phyloP scores from a whole-genome alignment of 2,888 invertebrate species.

The Coenonympha arcania region DNA sequence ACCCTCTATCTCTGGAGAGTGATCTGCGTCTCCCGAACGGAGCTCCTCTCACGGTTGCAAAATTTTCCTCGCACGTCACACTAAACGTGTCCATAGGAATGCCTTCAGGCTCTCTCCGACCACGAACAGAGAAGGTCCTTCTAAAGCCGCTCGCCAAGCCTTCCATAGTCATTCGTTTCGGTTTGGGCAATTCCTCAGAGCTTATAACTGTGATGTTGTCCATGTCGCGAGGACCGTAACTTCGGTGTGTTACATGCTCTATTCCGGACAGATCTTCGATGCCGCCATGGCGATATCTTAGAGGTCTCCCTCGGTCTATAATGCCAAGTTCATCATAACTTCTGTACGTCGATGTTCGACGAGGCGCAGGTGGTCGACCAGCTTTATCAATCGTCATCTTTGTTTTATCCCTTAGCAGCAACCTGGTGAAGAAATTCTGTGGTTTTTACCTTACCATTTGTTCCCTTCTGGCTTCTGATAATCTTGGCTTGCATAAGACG shows the following conservation, averaged over 20 bases:
- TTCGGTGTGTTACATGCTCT: slow-evolving; percentile 41
- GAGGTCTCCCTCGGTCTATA: slow-evolving; percentile 54
- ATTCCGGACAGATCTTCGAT: slow-evolving; percentile 61
- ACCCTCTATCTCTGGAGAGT: slow-evolving; percentile 67
- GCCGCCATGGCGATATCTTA: slow-evolving; percentile 60
- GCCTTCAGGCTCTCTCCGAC: slow-evolving; percentile 54
- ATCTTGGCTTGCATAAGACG: slow-evolving; percentile 28
- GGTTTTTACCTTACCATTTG: slow-evolving; percentile 41
- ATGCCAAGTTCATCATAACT: slow-evolving; percentile 67
- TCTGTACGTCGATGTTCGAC: slow-evolving; percentile 63
- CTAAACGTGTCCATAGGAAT: slow-evolving; percentile 64
- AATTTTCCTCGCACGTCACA: slow-evolving; percentile 52
- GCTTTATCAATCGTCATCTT: slow-evolving; percentile 66
- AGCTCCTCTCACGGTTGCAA: slow-evolving; percentile 63
- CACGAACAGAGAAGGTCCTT: slow-evolving; percentile 63
- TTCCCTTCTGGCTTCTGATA: slow-evolving; percentile 19
- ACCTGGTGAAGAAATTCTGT: slow-evolving; percentile 57
- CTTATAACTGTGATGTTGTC: slow-evolving; percentile 67
- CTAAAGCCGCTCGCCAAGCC: slow-evolving; percentile 62
- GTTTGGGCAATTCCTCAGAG: slow-evolving; percentile 62
- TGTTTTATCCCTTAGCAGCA: slow-evolving; percentile 36
- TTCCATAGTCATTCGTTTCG: slow-evolving; percentile 60
- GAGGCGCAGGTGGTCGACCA: slow-evolving; percentile 61
- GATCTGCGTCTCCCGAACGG: slow-evolving; percentile 66
- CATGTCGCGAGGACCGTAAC: slow-evolving; percentile 47